Evolutionary conservation across 2,888 invertebrate species (phyloP).

Genomic region (Antitype chi): DNA sequence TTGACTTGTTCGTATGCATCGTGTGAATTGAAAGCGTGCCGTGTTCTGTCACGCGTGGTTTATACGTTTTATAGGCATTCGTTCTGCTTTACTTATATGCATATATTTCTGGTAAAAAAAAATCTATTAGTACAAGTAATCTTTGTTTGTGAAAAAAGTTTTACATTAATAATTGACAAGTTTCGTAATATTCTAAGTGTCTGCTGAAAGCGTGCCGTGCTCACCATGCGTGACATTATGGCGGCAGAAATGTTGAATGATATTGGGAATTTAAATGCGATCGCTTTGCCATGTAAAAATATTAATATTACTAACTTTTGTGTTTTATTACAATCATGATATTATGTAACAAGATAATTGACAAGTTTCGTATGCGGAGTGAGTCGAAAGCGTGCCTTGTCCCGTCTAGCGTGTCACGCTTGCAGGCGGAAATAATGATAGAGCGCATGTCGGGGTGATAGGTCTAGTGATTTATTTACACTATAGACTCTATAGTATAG

Average conservation of each 20-base stretch:
- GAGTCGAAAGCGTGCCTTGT: conserved; percentile 37
- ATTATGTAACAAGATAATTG: conserved; percentile 11
- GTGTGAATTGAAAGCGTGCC: conserved; percentile 22
- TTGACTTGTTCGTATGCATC: conserved; percentile 7
- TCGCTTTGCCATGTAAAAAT: neutral
- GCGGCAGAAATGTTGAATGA: conserved; percentile 3
- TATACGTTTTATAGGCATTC: conserved; percentile 4
- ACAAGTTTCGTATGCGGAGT: conserved; percentile 22
- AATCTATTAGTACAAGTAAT: neutral
- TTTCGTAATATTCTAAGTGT: conserved; percentile 25
- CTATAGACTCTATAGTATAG: too few relatives aligned
- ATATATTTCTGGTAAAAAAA: conserved; percentile 4
- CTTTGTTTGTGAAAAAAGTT: conserved; percentile 9
- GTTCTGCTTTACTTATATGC: neutral
- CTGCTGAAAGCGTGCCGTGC: conserved; percentile 15
- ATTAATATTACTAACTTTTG: neutral
- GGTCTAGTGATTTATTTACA: conserved; percentile 7
- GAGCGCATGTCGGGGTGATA: conserved; percentile 9
- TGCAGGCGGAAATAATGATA: conserved; percentile 30
- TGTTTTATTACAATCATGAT: neutral
- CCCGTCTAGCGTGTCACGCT: conserved; percentile 38
- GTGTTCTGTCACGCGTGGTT: conserved; percentile 25
- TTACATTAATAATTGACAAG: conserved; percentile 9
- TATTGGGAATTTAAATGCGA: conserved; percentile 5
- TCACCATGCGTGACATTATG: conserved; percentile 11